A percentile compares a stretch with the other conserved stretches of the same genome.
phyloP scores from a whole-genome alignment of 2,113 vertebrate genomes.

The Natator depressus region DNA sequence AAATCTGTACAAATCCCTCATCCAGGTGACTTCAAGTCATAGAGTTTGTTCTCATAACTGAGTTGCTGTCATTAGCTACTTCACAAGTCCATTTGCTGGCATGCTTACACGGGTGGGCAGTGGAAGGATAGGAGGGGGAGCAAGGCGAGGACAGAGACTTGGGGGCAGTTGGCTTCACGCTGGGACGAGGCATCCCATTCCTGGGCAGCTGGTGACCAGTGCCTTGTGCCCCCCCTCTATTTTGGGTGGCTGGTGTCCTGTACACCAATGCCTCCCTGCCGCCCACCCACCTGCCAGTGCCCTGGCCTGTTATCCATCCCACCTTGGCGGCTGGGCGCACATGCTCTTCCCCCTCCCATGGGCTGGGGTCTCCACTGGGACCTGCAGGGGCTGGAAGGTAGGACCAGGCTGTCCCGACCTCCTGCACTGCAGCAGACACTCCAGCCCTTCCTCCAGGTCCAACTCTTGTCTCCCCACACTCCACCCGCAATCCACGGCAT shows the following conservation, averaged over 20 bases:
- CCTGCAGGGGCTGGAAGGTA: not conserved
- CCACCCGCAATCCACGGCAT: not conserved
- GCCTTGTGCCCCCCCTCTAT: not conserved
- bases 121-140: not conserved
- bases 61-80: not conserved
- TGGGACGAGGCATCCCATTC: not conserved
- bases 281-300: not conserved
- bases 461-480: not conserved
- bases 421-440: not conserved
- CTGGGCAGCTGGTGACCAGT: not conserved
- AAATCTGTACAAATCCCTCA: not conserved
- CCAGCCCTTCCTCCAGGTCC: not conserved
- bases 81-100: not conserved
- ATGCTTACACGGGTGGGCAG: not conserved
- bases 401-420: not conserved
- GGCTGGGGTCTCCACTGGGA: not conserved
- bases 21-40: conserved; percentile 1
- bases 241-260: not conserved
- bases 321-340: not conserved
- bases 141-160: not conserved
- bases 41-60: not conserved
- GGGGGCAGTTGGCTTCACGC: not conserved
- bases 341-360: not conserved
- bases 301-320: not conserved
- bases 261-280: not conserved